Evolutionary conservation across 2,888 invertebrate genomes (phyloP), one percentile per base, ranked within the genome.

Genomic region (Argyresthia albistria): DNA sequence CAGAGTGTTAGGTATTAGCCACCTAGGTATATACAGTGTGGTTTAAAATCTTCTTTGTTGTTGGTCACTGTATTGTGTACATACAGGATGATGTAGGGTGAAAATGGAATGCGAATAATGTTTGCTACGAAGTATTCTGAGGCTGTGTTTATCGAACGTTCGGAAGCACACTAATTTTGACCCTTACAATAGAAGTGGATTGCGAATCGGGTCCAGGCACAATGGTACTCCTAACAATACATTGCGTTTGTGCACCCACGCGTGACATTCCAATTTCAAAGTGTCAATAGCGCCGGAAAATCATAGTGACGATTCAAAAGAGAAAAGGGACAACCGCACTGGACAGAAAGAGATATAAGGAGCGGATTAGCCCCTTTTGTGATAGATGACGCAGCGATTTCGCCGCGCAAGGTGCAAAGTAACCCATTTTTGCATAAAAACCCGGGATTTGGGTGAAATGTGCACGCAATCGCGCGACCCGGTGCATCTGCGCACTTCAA

Each of bases 391-490:
- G 73, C 59, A 60, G 66, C 72, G 68, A 71, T 71, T 73, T 67
- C 59, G 69, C 56, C 61, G 58, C 61, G 82, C 83, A 86, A 86
- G 84, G 84, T 86, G 84, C 75, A 74, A 61, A 37, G 14, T 71
- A 82, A 81, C 82, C 80, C 81, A 82, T 82, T 83, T 82, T 79
- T 76, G 80, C 75, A 72, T 72, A 76, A 76, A 80, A 76, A 73
- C 66, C 58, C 57, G 60, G 62, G 60, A 61, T 72, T 73, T 68
- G 59, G 62, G 61, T 58, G 56, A 58, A 66, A 64, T 66, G 60
- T 60, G 65, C 54, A 56, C 51, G 56, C 51, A 57, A 59, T 55
- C 68, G 79, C 82, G 82, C 82, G 65, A 75, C 80, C 80, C 66
- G 72, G 71, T 69, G 66, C 82, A 80, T 77, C 82, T 83, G 83